These are phyloP conservation scores for Chaetoderma sp. DNA, from an alignment of 2,888 invertebrate species.

Conservation along the genomic window DNA sequence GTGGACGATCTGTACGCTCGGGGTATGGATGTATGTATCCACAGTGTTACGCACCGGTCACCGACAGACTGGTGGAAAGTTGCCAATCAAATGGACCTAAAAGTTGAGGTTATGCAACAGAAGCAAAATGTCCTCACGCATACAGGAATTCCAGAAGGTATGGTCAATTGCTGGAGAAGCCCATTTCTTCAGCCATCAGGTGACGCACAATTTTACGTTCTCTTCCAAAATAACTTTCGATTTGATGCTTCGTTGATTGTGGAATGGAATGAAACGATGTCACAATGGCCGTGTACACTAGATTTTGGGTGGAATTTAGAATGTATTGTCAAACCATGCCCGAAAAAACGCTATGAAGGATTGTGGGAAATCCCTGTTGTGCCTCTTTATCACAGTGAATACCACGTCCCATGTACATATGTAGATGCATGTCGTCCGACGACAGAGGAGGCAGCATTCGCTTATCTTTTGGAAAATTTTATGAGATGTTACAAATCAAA, in stretches of 20 bases:
- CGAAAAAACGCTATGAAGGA: conserved; percentile 25
- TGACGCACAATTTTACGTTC: conserved; percentile 41
- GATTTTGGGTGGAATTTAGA: conserved; percentile 1
- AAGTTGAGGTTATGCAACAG: background rate
- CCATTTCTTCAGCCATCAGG: conserved; percentile 44
- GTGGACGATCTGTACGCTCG: conserved; percentile 32
- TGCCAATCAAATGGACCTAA: background rate
- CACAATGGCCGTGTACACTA: conserved; percentile 71
- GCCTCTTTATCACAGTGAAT: conserved; percentile 42
- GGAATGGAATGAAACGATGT: conserved; percentile 78
- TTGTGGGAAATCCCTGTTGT: conserved; percentile 54
- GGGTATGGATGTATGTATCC: conserved; percentile 47
- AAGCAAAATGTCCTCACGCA: conserved; percentile 14
- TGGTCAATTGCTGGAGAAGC: conserved; percentile 45
- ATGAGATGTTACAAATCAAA: conserved; percentile 75
- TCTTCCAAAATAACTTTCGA: conserved; percentile 70
- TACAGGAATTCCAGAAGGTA: background rate
- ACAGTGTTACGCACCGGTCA: conserved; percentile 42
- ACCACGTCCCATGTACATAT: conserved; percentile 45
- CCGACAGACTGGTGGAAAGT: conserved; percentile 75
- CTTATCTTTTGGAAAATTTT: conserved; percentile 80
- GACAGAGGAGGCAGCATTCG: conserved; percentile 16
- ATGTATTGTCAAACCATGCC: conserved; percentile 46
- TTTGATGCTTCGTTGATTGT: conserved; percentile 43
- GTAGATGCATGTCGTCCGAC: conserved; percentile 46